Percentiles rank a stretch among this genome's conserved stretches.
Evolutionary conservation across 1,140 invertebrate species (phyloP).

Genomic region (Bombus cullumanus): DNA sequence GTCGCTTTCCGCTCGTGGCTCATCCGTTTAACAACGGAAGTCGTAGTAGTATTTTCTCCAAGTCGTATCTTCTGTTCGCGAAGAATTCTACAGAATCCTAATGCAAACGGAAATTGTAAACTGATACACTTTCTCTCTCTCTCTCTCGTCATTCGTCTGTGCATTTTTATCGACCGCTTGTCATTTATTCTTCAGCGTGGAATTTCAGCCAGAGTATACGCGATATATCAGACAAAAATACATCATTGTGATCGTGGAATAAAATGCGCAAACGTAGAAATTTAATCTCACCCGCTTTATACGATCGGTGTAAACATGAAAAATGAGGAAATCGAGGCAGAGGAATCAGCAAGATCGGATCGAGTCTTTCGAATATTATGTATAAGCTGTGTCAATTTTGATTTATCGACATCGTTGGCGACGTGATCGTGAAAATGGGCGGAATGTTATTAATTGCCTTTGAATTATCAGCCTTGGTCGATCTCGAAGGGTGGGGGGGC

Average conservation of each 20-base stretch:
- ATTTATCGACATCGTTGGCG: too few relatives aligned
- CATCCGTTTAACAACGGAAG: neutral
- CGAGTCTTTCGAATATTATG: too few relatives aligned
- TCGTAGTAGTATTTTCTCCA: neutral
- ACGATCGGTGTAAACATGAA: neutral
- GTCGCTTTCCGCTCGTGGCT: too few relatives aligned
- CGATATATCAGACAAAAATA: neutral
- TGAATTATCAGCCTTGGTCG: too few relatives aligned
- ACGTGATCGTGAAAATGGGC: too few relatives aligned
- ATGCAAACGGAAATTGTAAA: conserved; percentile 7
- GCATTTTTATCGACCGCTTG: neutral
- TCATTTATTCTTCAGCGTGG: conserved; percentile 8
- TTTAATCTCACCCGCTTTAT: conserved; percentile 1
- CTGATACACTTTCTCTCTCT: neutral
- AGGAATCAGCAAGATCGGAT: too few relatives aligned
- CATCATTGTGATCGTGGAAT: neutral
- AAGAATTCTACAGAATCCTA: neutral
- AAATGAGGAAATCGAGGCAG: neutral
- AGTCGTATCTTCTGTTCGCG: neutral
- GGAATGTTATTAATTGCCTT: too few relatives aligned
- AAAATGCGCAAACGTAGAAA: neutral
- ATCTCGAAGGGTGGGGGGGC: too few relatives aligned
- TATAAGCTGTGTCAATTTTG: too few relatives aligned
- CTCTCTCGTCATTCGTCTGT: neutral
- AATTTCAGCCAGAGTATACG: neutral